Conservation (phyloP, 2,797 vertebrate genomes). For the Borostomias antarcticus region DNA sequence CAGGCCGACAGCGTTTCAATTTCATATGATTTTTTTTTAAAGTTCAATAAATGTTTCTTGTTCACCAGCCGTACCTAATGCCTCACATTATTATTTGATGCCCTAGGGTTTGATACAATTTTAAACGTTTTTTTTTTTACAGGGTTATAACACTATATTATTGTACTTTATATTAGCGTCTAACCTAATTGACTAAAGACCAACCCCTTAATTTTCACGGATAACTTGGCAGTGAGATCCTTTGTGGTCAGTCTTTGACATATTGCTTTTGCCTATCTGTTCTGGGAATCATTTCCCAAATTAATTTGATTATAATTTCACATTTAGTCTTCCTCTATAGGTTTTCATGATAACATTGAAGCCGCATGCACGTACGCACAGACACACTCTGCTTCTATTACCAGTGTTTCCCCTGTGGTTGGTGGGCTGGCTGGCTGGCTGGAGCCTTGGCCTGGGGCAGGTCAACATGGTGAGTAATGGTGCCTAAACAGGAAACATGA, state of each 20-base stretch:
- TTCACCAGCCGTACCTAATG: conserved; percentile 61
- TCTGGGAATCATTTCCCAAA: background rate
- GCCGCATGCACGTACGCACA: conserved; percentile 6
- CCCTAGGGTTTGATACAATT: conserved; percentile 44
- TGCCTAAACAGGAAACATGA: conserved; percentile 52
- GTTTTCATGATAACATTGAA: background rate
- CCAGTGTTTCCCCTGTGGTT: conserved; percentile 10
- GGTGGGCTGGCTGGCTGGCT: conserved; percentile 38
- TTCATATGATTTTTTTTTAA: conserved; percentile 71
- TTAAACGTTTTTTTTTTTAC: conserved; percentile 32
- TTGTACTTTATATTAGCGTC: background rate
- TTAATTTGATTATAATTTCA: background rate
- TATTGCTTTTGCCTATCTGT: too few relatives aligned
- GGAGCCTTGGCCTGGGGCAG: conserved; percentile 44
- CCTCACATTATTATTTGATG: conserved; percentile 59
- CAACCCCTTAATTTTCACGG: too few relatives aligned
- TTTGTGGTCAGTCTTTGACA: too few relatives aligned
- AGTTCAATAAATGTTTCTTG: conserved; percentile 70
- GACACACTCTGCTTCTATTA: conserved; percentile 20
- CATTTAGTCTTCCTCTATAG: background rate
- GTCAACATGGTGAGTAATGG: conserved; percentile 63
- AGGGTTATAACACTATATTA: too few relatives aligned
- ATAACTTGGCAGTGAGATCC: too few relatives aligned
- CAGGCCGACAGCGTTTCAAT: conserved; percentile 52
- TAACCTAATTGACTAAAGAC: background rate